Evolutionary conservation across 2,888 invertebrate genomes (phyloP), one percentile per base, ranked within the genome.

Genomic region (Athrips mouffetella): DNA sequence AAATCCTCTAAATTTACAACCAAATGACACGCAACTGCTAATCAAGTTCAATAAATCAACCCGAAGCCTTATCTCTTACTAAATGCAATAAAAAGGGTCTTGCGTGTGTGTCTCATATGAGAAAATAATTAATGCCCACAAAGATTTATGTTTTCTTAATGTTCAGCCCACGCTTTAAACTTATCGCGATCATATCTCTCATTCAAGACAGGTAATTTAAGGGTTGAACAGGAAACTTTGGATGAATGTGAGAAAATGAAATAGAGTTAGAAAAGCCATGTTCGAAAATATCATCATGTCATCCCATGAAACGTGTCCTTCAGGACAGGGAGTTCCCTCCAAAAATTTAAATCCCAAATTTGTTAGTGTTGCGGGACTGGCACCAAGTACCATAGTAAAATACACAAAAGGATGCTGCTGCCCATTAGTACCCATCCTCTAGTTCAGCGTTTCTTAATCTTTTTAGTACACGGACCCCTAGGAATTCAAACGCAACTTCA

Each of bases 61-160:
- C 60, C 65, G 63, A 67, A 62, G 55, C 59, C 58, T 69, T 80
- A 82, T 82, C 80, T 67, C 56, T 45, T 65, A 64, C 67, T 82
- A 83, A 81, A 83, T 79, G 80, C 84, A 83, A 84, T 80, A 83
- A 80, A 80, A 59, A n/a, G n/a, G n/a, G n/a, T 63, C 66, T 61
- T 59, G 57, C 72, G 55, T 63, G 65, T 63, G 67, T 64, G 63
- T 62, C 61, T 53, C 59, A 68, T 67, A 72, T 62, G 66, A 60
- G 59, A 66, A 76, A n/a, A 78, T 80, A 82, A 84, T 84, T 79
- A 76, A 79, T 76, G 71, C 61, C 62, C 55, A 61, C 50, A 51
- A 70, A 73, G 79, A 85, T 86, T 79, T 84, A 86, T 75, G 67
- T 63, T 63, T 76, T 76, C 76, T 83, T 85, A 85, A 85, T 83